Percentiles rank a stretch among this genome's conserved stretches.
Evolutionary conservation across 2,797 vertebrate genomes (phyloP).

Genomic region (Phyllotis vaccarum): DNA sequence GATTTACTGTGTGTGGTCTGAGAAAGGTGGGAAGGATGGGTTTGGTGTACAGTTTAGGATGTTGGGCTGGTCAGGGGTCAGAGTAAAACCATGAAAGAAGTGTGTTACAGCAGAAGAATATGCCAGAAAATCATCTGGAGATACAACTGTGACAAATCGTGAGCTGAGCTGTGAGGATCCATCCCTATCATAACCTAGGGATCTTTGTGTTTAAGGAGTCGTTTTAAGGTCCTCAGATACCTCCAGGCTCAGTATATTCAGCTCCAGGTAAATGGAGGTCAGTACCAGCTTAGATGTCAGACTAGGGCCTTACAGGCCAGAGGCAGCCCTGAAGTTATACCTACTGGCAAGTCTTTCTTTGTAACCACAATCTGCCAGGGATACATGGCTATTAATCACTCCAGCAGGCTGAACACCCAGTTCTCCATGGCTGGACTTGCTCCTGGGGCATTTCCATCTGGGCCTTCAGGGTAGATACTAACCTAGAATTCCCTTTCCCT

Average conservation of each 20-base stretch:
- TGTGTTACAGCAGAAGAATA: no score
- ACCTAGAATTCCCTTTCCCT: not conserved
- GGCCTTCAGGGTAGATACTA: not conserved
- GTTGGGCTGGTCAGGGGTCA: not conserved
- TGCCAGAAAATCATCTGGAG: not conserved
- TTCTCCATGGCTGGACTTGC: no score
- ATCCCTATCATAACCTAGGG: not conserved
- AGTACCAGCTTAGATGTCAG: not conserved
- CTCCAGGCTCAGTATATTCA: not conserved
- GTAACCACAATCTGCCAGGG: not conserved
- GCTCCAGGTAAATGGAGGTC: not conserved
- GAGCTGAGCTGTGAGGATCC: not conserved
- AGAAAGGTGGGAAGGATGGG: not conserved
- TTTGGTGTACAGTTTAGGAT: rapidly evolving
- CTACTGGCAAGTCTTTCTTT: not conserved
- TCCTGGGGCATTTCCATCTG: not conserved
- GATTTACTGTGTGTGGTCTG: not conserved
- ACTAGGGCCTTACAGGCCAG: not conserved
- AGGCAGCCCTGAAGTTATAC: not conserved
- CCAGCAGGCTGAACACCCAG: no score
- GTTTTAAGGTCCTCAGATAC: not conserved
- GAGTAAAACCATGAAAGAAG: not conserved
- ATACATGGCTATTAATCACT: not conserved
- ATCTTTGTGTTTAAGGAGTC: not conserved
- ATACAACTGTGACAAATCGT: not conserved